Conservation (phyloP, 2,888 invertebrate genomes). For the Cantharis rustica region DNA sequence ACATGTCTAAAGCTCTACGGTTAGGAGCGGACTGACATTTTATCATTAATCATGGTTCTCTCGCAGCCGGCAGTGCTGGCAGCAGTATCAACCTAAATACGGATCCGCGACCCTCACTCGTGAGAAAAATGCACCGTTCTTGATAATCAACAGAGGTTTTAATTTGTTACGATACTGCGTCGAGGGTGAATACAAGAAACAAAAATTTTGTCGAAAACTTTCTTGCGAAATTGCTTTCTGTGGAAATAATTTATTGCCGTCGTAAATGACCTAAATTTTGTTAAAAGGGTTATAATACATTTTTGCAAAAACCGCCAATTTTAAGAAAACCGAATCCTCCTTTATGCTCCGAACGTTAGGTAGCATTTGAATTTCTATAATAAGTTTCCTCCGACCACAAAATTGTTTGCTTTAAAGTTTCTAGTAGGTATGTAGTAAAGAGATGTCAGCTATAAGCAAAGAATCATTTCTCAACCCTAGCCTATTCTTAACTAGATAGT, state of each 20-base stretch:
- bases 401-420: slow-evolving; percentile 27
- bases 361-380: slow-evolving; percentile 18
- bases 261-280: slow-evolving; percentile 27
- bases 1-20: slow-evolving; percentile 57
- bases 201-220: slow-evolving; percentile 12
- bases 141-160: slow-evolving; percentile 53
- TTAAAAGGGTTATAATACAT: slow-evolving; percentile 21
- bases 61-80: slow-evolving; percentile 55
- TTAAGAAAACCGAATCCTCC: slow-evolving; percentile 8
- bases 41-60: slow-evolving; percentile 56
- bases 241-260: slow-evolving; percentile 20
- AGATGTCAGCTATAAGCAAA: slow-evolving; percentile 34
- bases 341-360: slow-evolving; percentile 6
- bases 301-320: slow-evolving; percentile 25
- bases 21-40: slow-evolving; percentile 55
- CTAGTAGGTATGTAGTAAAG: slow-evolving; percentile 22
- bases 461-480: slow-evolving; percentile 45
- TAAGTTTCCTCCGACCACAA: slow-evolving; percentile 32
- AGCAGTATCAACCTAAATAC: slow-evolving; percentile 55
- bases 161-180: slow-evolving; percentile 47
- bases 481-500: slow-evolving; percentile 41
- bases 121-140: slow-evolving; percentile 53
- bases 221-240: slow-evolving; percentile 15
- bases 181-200: slow-evolving; percentile 16
- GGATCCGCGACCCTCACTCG: slow-evolving; percentile 49